Evolutionary conservation across 2,113 vertebrate species (phyloP).

Genomic region (Epinephelus fuscoguttatus): DNA sequence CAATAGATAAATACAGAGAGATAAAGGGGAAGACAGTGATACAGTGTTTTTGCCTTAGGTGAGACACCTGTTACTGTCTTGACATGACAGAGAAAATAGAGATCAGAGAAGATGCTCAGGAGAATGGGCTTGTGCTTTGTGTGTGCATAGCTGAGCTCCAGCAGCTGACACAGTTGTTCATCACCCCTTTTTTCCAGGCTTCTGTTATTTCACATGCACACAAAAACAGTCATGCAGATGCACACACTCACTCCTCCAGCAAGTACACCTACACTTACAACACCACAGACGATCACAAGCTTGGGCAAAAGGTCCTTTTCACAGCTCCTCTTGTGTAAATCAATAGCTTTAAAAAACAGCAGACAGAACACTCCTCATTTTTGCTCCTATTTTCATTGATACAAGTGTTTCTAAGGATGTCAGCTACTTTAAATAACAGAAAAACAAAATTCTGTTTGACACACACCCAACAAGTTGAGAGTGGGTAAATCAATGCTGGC

Average conservation of each 20-base stretch:
- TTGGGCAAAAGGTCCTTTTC: conserved; percentile 49
- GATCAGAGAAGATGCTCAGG: conserved; percentile 73
- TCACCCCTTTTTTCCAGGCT: conserved; percentile 15
- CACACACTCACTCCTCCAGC: conserved; percentile 30
- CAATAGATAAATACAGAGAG: conserved; percentile 55
- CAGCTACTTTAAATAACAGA: conserved; percentile 60
- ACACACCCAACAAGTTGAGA: conserved; percentile 34
- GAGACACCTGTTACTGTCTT: conserved; percentile 77
- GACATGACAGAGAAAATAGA: conserved; percentile 70
- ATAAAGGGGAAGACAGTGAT: conserved; percentile 65
- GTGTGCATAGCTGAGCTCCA: conserved; percentile 53
- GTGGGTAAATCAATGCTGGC: conserved; percentile 59
- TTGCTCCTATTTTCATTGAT: conserved; percentile 33
- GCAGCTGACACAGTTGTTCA: conserved; percentile 55
- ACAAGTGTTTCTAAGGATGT: conserved; percentile 51
- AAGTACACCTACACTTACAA: conserved; percentile 22
- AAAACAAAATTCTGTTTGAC: conserved; percentile 46
- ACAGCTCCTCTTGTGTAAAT: conserved; percentile 56
- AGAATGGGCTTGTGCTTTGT: conserved; percentile 69
- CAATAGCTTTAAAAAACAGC: conserved; percentile 51
- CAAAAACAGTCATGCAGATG: conserved; percentile 35
- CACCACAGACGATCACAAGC: conserved; percentile 38
- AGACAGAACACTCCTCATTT: conserved; percentile 25
- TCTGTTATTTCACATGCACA: conserved; percentile 26
- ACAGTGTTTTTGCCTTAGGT: conserved; percentile 74